phyloP scores from a whole-genome alignment of 2,888 invertebrate species.

The Zelleria hepariella region DNA sequence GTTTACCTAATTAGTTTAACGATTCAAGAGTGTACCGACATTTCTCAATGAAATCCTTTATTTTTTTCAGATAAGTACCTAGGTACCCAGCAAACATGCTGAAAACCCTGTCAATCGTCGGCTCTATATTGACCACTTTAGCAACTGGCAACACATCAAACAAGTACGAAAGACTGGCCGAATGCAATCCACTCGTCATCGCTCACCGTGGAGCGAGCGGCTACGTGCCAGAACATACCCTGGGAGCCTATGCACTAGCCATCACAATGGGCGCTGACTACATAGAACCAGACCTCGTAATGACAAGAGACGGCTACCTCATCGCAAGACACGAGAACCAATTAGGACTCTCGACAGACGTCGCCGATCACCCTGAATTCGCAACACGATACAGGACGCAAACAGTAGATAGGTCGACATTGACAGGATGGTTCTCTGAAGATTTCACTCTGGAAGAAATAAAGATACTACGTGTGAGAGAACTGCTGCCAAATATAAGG shows the following conservation, averaged over 20 bases:
- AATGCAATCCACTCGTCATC: conserved; percentile 43
- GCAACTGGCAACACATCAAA: not conserved
- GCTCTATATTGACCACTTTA: not conserved
- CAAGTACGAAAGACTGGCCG: not conserved
- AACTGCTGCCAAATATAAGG: conserved; percentile 46
- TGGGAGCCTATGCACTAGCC: conserved; percentile 56
- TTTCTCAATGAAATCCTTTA: not conserved
- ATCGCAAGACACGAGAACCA: conserved; percentile 59
- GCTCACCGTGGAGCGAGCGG: conserved; percentile 61
- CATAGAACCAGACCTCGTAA: conserved; percentile 58
- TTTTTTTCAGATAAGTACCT: not conserved
- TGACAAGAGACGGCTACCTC: conserved; percentile 51
- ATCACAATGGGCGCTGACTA: conserved; percentile 59
- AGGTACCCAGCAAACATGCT: not conserved
- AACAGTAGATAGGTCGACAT: conserved; percentile 34
- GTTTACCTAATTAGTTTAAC: too few relatives aligned
- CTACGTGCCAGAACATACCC: conserved; percentile 58
- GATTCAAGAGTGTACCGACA: too few relatives aligned
- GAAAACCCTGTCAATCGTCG: not conserved
- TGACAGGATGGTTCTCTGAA: conserved; percentile 58
- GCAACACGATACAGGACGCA: conserved; percentile 43
- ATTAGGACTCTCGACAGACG: conserved; percentile 47
- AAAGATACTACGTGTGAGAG: conserved; percentile 47
- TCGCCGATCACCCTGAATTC: conserved; percentile 43
- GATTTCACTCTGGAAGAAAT: conserved; percentile 58